Conservation (phyloP, 2,113 vertebrate species). For the Percopsis transmontana region DNA sequence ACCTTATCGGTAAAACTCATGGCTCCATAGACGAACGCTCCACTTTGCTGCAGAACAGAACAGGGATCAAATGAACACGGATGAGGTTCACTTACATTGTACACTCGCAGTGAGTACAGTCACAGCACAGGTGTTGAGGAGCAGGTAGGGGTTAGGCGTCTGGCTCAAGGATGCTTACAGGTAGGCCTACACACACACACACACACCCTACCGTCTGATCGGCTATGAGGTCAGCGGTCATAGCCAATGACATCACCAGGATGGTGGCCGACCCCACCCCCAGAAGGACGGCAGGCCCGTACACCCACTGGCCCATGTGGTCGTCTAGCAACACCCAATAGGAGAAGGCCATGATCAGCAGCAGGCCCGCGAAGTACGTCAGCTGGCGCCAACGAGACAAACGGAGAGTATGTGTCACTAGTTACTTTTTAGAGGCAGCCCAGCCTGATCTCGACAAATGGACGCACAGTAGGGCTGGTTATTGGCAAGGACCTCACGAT, state of each 20-base stretch:
- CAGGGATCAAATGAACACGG: not conserved
- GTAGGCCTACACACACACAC: not conserved
- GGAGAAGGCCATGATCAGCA: constrained; percentile 86
- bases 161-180: not conserved
- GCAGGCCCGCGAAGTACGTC: constrained; percentile 88
- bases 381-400: constrained; percentile 71
- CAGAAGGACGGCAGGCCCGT: constrained; percentile 81
- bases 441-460: too few species aligned
- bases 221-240: constrained; percentile 94
- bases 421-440: too few species aligned
- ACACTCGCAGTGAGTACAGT: too few species aligned
- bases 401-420: not conserved
- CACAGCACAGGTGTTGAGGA: too few species aligned
- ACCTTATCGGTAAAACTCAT: constrained; percentile 97
- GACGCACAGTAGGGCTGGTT: too few species aligned
- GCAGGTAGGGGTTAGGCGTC: not conserved
- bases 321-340: constrained; percentile 86
- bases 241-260: constrained; percentile 91
- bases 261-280: constrained; percentile 88
- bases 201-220: constrained; percentile 82
- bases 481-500: too few species aligned
- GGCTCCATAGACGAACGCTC: constrained; percentile 91
- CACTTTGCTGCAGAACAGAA: constrained; percentile 81
- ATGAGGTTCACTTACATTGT: not conserved
- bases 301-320: constrained; percentile 76